phyloP scores from a whole-genome alignment of 2,888 invertebrate species.

The Nemapogon koenigi region DNA sequence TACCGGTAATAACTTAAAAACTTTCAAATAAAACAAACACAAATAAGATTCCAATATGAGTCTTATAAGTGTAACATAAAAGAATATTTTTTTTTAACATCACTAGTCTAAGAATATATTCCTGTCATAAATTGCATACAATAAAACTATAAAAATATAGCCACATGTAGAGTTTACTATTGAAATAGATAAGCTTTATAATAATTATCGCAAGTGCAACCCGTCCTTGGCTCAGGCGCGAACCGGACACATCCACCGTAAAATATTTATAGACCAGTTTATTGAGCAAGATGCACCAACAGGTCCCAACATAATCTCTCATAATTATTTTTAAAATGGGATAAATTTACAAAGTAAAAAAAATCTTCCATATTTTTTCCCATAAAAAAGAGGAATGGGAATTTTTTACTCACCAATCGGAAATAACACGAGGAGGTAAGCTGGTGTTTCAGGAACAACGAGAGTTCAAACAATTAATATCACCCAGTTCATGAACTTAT shows the following conservation, averaged over 20 bases:
- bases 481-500: constrained; percentile 62
- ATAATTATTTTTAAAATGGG: constrained; percentile 5
- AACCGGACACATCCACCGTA: constrained; percentile 21
- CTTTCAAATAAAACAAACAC: neutral
- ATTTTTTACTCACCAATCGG: no score
- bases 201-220: constrained; percentile 2
- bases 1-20: no score
- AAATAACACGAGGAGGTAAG: constrained; percentile 15
- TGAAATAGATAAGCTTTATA: constrained; percentile 1
- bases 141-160: no score
- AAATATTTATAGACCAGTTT: constrained; percentile 53
- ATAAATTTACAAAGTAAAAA: no score
- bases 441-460: constrained; percentile 36
- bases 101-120: no score
- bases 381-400: no score
- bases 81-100: no score
- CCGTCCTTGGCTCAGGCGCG: constrained; percentile 6
- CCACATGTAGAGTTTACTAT: constrained; percentile 1
- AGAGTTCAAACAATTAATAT: constrained; percentile 55
- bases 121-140: no score
- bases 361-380: no score
- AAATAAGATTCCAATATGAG: neutral
- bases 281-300: constrained; percentile 37
- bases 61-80: neutral
- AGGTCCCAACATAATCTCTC: constrained; percentile 18